Evolutionary conservation across 2,113 vertebrate species (phyloP), one percentile per base, ranked within the genome.

Genomic region (Baryphthengus martii): DNA sequence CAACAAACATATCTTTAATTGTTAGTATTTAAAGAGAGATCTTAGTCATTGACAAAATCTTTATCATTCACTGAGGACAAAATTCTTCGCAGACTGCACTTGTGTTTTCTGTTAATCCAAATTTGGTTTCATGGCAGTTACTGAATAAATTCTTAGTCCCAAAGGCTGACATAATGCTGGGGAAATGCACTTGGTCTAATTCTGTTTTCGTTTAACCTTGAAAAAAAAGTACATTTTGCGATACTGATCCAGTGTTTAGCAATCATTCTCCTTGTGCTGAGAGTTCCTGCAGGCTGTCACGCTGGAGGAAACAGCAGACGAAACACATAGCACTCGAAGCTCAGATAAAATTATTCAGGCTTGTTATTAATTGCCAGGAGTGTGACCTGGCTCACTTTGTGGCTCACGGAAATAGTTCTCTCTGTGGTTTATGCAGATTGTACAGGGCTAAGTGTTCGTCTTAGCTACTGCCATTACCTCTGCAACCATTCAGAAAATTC

Each of bases 141-240:
- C 53, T 74, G 39, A 45, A 71, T 85, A 93, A 85, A 95, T 95
- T 93, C 56, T 86, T 58, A 73, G 78, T 92, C 72, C 50, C 45
- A 85, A 50, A 68, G 50, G 58, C 75, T 88, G 75, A 61, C n/a
- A 71, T 35, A 76, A 50, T 79, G 47, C 49, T 61, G 24, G 56
- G 47, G 33, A 89, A 91, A 71, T 70, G 45, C 20, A n/a, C 61
- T 81, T 37, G 37, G 53, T 93, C 62, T 86, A 35, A 85, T 73
- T 86, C 82, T 90, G 31, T 66, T 95, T 86, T 70, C 26, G 2
- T 91, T 94, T 92, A 95, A 95, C 95, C 91, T 96, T 95, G 85
- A 3, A 15, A 75, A 83, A 86, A 90, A 91, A 49, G 65, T 74
- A 78, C 49, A 47, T 87, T 96, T 90, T 75, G 19, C 7, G 2